Evolutionary conservation across 2,113 vertebrate genomes (phyloP).

Genomic region (Hippocampus barbouri): DNA sequence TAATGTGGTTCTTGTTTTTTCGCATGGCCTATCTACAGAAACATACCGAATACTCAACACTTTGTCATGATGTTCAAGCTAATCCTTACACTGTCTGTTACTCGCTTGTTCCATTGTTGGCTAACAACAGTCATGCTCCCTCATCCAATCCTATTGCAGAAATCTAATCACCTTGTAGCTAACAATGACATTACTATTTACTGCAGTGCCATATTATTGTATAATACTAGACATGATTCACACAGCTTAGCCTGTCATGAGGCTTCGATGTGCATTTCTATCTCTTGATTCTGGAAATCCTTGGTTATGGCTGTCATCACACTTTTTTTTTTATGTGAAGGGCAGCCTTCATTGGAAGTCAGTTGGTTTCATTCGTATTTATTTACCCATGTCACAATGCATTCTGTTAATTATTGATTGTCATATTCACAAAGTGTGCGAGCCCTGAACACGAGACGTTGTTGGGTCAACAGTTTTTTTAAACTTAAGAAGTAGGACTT

Average conservation of each 20-base stretch:
- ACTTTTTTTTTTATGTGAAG: background rate
- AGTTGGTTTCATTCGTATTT: background rate
- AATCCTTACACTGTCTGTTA: background rate
- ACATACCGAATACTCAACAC: background rate
- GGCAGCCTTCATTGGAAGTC: background rate
- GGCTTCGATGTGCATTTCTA: background rate
- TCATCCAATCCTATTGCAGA: slow-evolving; percentile 28
- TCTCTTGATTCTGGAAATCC: background rate
- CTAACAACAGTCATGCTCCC: slow-evolving; percentile 38
- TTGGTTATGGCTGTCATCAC: background rate
- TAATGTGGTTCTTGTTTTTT: background rate
- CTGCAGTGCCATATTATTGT: slow-evolving; percentile 30
- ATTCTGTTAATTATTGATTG: background rate
- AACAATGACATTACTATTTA: slow-evolving; percentile 51
- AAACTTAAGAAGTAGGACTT: slow-evolving; percentile 9
- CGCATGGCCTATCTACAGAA: background rate
- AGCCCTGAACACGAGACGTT: background rate
- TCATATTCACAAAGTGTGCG: background rate
- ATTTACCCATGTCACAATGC: background rate
- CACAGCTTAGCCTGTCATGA: slow-evolving; percentile 10
- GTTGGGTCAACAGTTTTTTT: slow-evolving; percentile 13
- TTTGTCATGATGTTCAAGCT: background rate
- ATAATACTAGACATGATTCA: slow-evolving; percentile 19
- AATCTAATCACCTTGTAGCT: slow-evolving; percentile 51
- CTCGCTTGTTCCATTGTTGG: slow-evolving; percentile 19